phyloP scores from a whole-genome alignment of 2,113 vertebrate genomes.

The Brachyhypopomus gauderio region DNA sequence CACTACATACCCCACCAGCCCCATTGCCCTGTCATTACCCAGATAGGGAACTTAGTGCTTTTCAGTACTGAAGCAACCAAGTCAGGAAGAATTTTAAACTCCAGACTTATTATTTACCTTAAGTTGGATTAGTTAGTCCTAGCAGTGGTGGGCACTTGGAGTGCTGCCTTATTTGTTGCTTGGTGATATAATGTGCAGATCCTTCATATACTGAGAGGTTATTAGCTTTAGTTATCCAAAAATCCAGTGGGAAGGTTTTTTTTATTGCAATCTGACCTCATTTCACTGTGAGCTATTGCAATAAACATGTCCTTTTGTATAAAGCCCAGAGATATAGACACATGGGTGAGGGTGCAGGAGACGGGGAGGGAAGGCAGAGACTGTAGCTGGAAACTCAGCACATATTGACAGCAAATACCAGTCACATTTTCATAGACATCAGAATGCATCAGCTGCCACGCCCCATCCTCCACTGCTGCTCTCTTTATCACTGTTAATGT shows the following conservation, averaged over 20 bases:
- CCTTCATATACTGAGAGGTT: not conserved
- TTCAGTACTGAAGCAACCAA: conserved; percentile 50
- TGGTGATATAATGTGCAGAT: not conserved
- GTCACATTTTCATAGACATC: conserved; percentile 32
- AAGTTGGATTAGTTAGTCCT: no score
- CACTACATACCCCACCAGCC: no score
- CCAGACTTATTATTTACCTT: no score
- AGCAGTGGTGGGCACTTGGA: no score
- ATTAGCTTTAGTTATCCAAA: not conserved
- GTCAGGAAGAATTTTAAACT: conserved; percentile 13
- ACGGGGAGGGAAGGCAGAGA: not conserved
- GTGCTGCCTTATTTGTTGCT: no score
- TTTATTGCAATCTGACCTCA: not conserved
- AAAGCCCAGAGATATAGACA: not conserved
- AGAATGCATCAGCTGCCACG: not conserved
- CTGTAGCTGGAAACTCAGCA: conserved; percentile 8
- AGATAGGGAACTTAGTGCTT: conserved; percentile 62
- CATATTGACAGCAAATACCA: conserved; percentile 17
- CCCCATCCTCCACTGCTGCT: not conserved
- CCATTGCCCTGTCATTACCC: no score
- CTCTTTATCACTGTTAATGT: conserved; percentile 55
- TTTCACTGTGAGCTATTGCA: not conserved
- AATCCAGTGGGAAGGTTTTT: not conserved
- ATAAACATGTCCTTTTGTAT: not conserved
- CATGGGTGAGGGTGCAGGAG: not conserved